Percentiles rank a stretch among this genome's conserved stretches.
Conservation (phyloP, 2,797 vertebrate species). For the Pantherophis alleghaniensis region DNA sequence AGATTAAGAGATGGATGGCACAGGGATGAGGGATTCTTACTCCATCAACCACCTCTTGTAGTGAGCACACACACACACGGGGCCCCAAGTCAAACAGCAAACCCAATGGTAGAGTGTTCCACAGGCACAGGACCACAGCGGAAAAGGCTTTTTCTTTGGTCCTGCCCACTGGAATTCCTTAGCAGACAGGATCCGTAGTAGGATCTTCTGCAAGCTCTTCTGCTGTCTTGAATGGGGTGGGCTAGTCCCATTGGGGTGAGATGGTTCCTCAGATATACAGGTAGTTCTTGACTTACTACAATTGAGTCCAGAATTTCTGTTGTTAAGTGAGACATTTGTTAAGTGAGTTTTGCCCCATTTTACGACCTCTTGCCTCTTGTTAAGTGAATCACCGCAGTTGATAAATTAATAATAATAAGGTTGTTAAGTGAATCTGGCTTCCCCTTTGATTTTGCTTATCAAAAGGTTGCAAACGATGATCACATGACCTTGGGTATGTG, state of each 20-base stretch:
- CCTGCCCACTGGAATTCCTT: not conserved
- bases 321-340: not conserved
- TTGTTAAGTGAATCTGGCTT: not conserved
- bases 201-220: not conserved
- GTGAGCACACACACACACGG: too few species aligned
- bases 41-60: too few species aligned
- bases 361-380: not conserved
- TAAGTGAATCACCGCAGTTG: too few species aligned
- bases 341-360: not conserved
- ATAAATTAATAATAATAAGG: not conserved
- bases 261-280: not conserved
- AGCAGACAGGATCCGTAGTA: not conserved
- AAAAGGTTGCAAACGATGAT: not conserved
- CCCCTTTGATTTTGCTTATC: not conserved
- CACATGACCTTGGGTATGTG: not conserved
- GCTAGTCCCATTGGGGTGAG: not conserved
- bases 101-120: not conserved
- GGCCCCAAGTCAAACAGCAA: too few species aligned
- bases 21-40: too few species aligned
- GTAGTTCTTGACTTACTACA: not conserved
- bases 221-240: accelerated
- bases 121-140: not conserved
- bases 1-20: too few species aligned
- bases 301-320: not conserved
- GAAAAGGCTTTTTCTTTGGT: not conserved